phyloP scores from a whole-genome alignment of 2,113 vertebrate genomes.

The Copsychus sechellarum region DNA sequence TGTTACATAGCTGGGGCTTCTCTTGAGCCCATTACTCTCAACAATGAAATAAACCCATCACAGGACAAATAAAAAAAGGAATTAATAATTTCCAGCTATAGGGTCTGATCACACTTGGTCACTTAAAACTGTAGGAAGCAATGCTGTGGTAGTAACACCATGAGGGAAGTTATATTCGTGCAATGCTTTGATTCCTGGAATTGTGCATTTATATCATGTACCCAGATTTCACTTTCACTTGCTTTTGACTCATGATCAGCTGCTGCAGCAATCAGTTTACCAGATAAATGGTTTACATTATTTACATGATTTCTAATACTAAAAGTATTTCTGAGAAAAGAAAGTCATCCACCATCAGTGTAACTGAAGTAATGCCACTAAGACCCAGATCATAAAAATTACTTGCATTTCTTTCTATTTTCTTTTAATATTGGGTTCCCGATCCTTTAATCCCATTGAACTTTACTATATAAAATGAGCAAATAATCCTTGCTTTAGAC shows the following conservation, averaged over 20 bases:
- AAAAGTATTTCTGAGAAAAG: not conserved
- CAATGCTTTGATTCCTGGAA: not conserved
- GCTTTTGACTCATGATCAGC: conserved; percentile 1
- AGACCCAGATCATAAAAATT: not conserved
- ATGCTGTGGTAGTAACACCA: not conserved
- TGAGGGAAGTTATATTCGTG: not conserved
- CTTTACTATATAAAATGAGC: conserved; percentile 24
- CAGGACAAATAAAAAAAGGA: not conserved
- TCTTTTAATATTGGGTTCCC: conserved; percentile 37
- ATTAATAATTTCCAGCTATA: not conserved
- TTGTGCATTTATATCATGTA: not conserved
- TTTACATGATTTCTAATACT: not conserved
- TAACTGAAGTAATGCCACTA: not conserved
- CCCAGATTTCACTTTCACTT: not conserved
- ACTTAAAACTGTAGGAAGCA: not conserved
- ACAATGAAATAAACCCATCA: not conserved
- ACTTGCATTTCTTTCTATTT: conserved; percentile 28
- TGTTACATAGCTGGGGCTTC: not conserved
- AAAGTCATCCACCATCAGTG: not conserved
- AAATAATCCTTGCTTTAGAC: conserved; percentile 16
- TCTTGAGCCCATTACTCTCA: not conserved
- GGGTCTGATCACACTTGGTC: not conserved
- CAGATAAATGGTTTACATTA: not conserved
- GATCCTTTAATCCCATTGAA: conserved; percentile 59
- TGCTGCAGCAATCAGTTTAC: conserved; percentile 4